phyloP scores from a whole-genome alignment of 92 coral and sea anemone species.

The Parazoanthus darwini region DNA sequence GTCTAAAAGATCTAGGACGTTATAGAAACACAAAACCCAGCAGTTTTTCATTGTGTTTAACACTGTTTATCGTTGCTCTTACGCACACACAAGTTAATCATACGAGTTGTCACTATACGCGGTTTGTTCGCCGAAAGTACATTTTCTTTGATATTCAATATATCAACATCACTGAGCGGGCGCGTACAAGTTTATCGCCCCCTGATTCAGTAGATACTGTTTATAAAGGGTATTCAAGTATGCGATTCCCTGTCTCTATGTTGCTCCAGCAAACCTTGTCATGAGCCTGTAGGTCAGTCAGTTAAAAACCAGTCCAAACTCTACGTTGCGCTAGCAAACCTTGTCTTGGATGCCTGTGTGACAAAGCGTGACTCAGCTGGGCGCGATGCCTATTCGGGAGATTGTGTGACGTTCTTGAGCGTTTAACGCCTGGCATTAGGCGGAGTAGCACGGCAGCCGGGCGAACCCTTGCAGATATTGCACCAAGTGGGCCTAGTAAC shows the following conservation, averaged over 20 bases:
- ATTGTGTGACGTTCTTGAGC: conserved; percentile 91
- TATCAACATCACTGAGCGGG: not conserved
- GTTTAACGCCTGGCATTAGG: conserved; percentile 86
- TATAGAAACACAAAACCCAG: not conserved
- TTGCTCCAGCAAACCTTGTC: not conserved
- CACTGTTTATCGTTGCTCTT: not conserved
- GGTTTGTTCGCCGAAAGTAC: not conserved
- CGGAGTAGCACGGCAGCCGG: conserved; percentile 82
- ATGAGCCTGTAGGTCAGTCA: not conserved
- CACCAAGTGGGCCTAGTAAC: conserved; percentile 77
- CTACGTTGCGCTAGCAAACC: conserved; percentile 37
- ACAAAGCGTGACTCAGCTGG: conserved; percentile 25
- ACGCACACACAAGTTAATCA: not conserved
- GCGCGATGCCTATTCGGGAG: conserved; percentile 76
- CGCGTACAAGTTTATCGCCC: not conserved
- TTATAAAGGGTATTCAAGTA: not conserved
- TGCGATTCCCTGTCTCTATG: not conserved
- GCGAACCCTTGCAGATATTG: conserved; percentile 83
- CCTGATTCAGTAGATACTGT: not conserved
- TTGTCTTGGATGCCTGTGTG: conserved; percentile 3
- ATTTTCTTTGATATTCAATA: not conserved
- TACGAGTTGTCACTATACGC: not conserved
- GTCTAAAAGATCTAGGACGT: no score
- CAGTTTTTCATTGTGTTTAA: not conserved
- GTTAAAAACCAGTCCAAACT: not conserved